Evolutionary conservation across 2,113 vertebrate genomes (phyloP), one percentile per base, ranked within the genome.

Genomic region (Columba janthina): DNA sequence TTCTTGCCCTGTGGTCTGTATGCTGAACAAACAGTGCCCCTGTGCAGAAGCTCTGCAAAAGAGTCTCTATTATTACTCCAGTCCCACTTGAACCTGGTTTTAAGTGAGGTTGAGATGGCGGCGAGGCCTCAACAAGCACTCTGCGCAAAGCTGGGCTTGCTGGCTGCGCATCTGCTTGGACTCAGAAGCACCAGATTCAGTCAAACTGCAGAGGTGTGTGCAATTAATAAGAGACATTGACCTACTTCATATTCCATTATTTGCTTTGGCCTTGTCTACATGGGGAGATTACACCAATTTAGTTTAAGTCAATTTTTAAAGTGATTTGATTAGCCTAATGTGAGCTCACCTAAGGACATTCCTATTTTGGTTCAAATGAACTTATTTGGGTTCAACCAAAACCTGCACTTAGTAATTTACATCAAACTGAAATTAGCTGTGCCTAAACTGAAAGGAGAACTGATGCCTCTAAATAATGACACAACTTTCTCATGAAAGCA

Each of bases 401-500:
- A 90, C 79, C 88, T 92, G 76, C 84, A 60, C 50, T 94, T 81
- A 69, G 70, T 92, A 90, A 53, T 86, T 72, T 90, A 53, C 58
- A 78, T 76, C 90, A 71, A 93, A 89, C 86, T 1, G 61, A 93
- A 97, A 92, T 95, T 81, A 93, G 40, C 73, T 7, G 0, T 95
- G 77, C 57, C 89, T 91, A 38, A 86, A 87, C 80, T 90, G 86
- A 94, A 89, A 94, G 86, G 70, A 96, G 92, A 94, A 93, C 80
- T 90, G 53, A 31, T 84, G 80, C 69, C 79, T 93, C 73, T 92
- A 78, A 86, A 78, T 84, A 93, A 92, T 95, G 90, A 93, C 91
- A 94, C 83, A 93, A 92, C 80, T 94, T 97, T 95, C 80, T 90
- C 92, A 84, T 89, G 70, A 93, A 93, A 93, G 85, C 80, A 87